Conservation (phyloP, 2,888 invertebrate genomes). For the Melieria picta region DNA sequence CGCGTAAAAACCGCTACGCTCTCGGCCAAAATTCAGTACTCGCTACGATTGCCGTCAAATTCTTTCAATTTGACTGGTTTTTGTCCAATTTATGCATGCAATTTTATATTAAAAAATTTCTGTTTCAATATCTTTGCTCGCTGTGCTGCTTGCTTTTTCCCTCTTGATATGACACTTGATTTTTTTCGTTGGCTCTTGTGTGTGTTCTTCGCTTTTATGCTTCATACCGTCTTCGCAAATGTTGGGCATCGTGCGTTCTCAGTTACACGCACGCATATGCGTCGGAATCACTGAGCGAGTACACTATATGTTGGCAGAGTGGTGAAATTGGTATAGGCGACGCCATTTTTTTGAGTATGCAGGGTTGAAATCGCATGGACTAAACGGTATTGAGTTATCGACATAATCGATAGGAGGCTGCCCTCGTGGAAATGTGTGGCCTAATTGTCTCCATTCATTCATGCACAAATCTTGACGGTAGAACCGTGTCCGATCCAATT, state of each 20-base stretch:
- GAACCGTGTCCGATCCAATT: too few relatives aligned
- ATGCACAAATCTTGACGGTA: too few relatives aligned
- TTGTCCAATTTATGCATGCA: conserved; percentile 13
- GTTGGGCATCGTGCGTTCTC: background rate
- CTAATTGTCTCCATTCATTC: too few relatives aligned
- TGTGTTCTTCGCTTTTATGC: conserved; percentile 11
- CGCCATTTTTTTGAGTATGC: conserved; percentile 17
- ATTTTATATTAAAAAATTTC: conserved; percentile 19
- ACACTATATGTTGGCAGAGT: background rate
- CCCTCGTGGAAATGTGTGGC: too few relatives aligned
- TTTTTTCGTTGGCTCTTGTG: conserved; percentile 23
- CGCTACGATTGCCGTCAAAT: conserved; percentile 3
- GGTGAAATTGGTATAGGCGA: conserved; percentile 7
- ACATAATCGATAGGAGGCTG: too few relatives aligned
- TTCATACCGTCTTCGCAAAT: background rate
- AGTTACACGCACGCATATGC: background rate
- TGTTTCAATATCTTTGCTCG: conserved; percentile 17
- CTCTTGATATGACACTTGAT: conserved; percentile 34
- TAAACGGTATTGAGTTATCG: too few relatives aligned
- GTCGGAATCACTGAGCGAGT: background rate
- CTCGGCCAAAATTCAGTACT: conserved; percentile 1
- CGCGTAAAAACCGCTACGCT: background rate
- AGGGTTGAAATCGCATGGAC: conserved; percentile 1
- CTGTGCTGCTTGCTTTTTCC: conserved; percentile 22
- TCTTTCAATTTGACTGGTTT: conserved; percentile 12